These are phyloP conservation scores for Lochmaea capreae DNA, from an alignment of 2,888 invertebrate species.

Conservation along the genomic window DNA sequence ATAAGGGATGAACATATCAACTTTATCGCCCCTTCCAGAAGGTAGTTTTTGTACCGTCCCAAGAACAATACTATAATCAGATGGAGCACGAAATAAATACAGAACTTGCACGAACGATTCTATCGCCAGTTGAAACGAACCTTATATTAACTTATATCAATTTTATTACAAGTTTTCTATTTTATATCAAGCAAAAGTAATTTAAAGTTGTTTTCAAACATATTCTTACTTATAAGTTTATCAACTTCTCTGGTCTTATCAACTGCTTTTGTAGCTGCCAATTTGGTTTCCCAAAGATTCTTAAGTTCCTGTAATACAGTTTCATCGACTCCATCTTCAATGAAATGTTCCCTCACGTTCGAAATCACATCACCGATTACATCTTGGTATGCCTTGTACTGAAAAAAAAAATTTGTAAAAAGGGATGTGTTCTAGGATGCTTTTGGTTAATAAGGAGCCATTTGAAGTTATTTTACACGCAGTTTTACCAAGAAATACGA, in stretches of 20 bases:
- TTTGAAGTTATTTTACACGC: too few species aligned
- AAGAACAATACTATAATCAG: too few species aligned
- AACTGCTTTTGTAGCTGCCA: slow-evolving; percentile 89
- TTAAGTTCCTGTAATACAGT: slow-evolving; percentile 95
- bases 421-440: too few species aligned
- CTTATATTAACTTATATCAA: too few species aligned
- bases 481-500: too few species aligned
- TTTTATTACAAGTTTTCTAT: neutral
- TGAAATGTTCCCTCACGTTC: slow-evolving; percentile 91
- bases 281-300: slow-evolving; percentile 93
- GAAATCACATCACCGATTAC: slow-evolving; percentile 97
- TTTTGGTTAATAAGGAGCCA: too few species aligned
- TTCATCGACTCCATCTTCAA: slow-evolving; percentile 98
- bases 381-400: slow-evolving; percentile 78
- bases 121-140: too few species aligned
- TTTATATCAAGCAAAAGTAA: neutral
- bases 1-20: too few species aligned
- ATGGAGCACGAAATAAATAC: too few species aligned
- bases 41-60: too few species aligned
- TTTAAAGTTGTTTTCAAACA: neutral
- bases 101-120: too few species aligned
- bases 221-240: slow-evolving; percentile 46
- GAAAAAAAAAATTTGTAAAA: slow-evolving; percentile 25
- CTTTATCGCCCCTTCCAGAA: too few species aligned
- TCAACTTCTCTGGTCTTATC: slow-evolving; percentile 68